Conservation (phyloP, 2,797 vertebrate species). For the Anguilla pacifica region DNA sequence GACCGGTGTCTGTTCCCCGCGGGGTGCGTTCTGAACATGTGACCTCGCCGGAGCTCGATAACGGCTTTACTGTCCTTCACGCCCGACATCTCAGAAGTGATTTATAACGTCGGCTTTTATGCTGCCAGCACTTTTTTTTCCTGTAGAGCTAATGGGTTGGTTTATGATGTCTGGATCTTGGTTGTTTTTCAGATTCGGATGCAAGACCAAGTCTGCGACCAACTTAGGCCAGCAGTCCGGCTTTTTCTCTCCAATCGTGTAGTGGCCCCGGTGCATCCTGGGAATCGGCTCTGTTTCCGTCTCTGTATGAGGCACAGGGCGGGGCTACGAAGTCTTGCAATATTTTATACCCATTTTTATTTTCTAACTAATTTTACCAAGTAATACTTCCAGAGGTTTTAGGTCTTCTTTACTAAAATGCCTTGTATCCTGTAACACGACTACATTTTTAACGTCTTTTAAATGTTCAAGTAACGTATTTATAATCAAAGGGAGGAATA, state of each 20-base stretch:
- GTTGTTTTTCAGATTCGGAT: slow-evolving; percentile 79
- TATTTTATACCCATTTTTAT: slow-evolving; percentile 33
- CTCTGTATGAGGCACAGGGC: slow-evolving; percentile 22
- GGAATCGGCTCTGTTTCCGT: not conserved
- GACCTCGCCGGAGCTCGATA: not conserved
- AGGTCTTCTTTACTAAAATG: slow-evolving; percentile 43
- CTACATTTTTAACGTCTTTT: slow-evolving; percentile 29
- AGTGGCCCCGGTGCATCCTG: slow-evolving; percentile 62
- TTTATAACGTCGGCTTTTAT: not conserved
- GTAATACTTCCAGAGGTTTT: slow-evolving; percentile 42
- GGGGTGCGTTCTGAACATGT: not conserved
- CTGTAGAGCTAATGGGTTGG: not conserved
- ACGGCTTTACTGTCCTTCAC: not conserved
- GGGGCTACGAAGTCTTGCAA: slow-evolving; percentile 36
- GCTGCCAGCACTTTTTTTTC: not conserved
- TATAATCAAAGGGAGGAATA: slow-evolving; percentile 7
- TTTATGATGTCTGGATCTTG: slow-evolving; percentile 23
- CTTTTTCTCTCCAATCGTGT: slow-evolving; percentile 92
- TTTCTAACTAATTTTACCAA: slow-evolving; percentile 31
- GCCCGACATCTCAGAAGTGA: not conserved
- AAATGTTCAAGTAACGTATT: slow-evolving; percentile 15
- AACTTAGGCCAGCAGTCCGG: slow-evolving; percentile 80
- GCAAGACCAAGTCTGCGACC: slow-evolving; percentile 85
- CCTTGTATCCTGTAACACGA: slow-evolving; percentile 24
- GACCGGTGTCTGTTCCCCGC: not conserved